These are phyloP conservation scores for Oceanites oceanicus DNA, from an alignment of 2,113 vertebrate genomes.

Conservation along the genomic window DNA sequence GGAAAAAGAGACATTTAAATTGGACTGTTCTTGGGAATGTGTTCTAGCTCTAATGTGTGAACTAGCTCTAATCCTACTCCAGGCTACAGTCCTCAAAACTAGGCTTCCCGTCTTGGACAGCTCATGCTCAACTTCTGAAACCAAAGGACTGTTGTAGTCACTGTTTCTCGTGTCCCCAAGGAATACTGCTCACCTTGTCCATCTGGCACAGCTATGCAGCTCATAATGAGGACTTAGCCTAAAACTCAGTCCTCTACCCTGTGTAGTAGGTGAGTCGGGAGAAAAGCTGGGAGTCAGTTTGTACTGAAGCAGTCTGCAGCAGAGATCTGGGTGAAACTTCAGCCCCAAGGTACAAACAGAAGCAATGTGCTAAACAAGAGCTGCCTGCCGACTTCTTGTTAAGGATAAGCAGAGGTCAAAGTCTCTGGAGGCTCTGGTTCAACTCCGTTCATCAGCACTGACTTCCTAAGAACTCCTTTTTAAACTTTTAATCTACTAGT, in stretches of 20 bases:
- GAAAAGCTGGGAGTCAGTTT: neutral
- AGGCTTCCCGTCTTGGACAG: neutral
- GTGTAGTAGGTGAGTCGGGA: neutral
- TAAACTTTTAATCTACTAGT: neutral
- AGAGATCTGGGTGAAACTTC: neutral
- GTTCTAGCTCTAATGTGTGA: neutral
- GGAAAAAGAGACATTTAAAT: neutral
- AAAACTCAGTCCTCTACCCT: neutral
- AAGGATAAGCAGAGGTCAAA: neutral
- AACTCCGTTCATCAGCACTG: neutral
- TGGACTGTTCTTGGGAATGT: neutral
- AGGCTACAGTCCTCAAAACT: neutral
- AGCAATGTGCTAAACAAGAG: neutral
- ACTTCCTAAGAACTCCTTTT: neutral
- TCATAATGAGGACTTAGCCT: neutral
- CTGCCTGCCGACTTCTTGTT: neutral
- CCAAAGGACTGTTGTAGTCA: neutral
- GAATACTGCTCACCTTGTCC: neutral
- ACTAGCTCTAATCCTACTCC: neutral
- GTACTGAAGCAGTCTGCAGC: neutral
- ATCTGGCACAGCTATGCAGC: neutral
- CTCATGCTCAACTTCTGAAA: neutral
- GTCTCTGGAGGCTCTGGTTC: neutral
- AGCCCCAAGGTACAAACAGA: neutral
- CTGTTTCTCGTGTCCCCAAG: neutral